Base-by-base conservation (phyloP, 2,888 invertebrate genomes). In the Drosophila acutilabella region DNA sequence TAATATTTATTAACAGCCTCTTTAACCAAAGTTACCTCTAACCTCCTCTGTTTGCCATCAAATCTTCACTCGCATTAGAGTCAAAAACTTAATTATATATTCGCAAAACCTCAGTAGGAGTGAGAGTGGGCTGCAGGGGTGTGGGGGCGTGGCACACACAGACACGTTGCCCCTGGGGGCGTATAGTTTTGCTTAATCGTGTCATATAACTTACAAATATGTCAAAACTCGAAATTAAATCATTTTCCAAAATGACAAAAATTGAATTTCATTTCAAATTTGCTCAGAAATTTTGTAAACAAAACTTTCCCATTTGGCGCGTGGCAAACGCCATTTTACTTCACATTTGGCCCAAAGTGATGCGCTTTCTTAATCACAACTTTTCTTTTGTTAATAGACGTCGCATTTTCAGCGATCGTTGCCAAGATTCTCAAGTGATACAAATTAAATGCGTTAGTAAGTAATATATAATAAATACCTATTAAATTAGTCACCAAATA, bases 1-100 rank as follows among this genome's bases (percentile, higher is more conserved):
- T 75, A 75, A 75, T 67, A 75, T 75, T 75, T 75, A 75, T 75
- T 71, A 75, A 75, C 71, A 75, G 57, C 23, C 60, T 47, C 23
- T 36, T 64, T 54, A 71, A 60, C 71, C 50, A 42, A 71, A 66
- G 51, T 64, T 54, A 40, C 58, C 38, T 8, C 47, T 45, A 23
- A 7, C 60, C 36, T 36, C 36, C 13, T 36, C 13, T n/a, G n/a
- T 3, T 13, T 11, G 36, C 36, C 36, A 26, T 26, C 26, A 26
- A 26, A 26, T 26, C 7, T 1, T 26, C 26, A 54, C 6, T 42
- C 42, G 52, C 73, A 68, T 68, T 64, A 68, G 50, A 42, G 11
- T n/a, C 53, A 16, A 53, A 47, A 64, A 52, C 52, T 61, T 69
- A 74, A 74, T 74, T 70, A 74, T 47, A 58, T 53, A 53, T 53